Base-by-base conservation (phyloP, 2,797 vertebrate genomes). In the Myripristis jacobus region DNA sequence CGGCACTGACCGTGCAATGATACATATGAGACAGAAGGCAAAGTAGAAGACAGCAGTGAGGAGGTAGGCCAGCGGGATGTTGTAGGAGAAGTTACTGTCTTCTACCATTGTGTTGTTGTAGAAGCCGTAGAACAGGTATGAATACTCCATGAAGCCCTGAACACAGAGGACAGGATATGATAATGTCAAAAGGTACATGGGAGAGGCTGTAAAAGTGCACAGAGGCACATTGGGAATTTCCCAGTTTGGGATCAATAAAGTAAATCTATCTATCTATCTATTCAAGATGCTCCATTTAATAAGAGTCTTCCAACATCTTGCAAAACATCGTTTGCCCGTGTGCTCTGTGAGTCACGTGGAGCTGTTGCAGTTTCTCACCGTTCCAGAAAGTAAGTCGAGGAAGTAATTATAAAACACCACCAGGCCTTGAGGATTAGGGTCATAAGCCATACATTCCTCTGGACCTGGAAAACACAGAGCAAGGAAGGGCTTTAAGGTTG, bases 121-220 rank as follows among this genome's bases (percentile, higher is more conserved):
- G 90, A 88, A 96, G 27, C 96, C 96, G 1, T 97, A 98, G 88
- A 97, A 98, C 79, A 97, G 79, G 58, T 93, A 95, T 0, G 96
- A 95, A 81, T 94, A 94, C 79, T 96, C 96, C 87, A 97, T 93
- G 65, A 96, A 96, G 12, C 96, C 96, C 96, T 98, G 81, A 46
- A 71, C 9, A 36, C 21, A 69, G 24, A 51, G n/a, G 47, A 55
- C 1, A 0, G 31, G 52, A 10, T 47, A 0, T 1, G 1, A 47
- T 18, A 21, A 59, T 5, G 12, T 63, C 4, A 16, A 27, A 19
- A 62, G 4, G 6, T 46, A 31, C 16, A 41, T 48, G 15, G 12
- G 1, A 25, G 19, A 15, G 12, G 53, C 8, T 54, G 2, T 51
- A 16, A 52, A 1, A 22, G 29, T 4, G 29, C 8, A 4, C 29